A percentile compares a stretch with the other conserved stretches of the same genome.
phyloP scores from a whole-genome alignment of 2,797 vertebrate species.

The Anas flavirostris region DNA sequence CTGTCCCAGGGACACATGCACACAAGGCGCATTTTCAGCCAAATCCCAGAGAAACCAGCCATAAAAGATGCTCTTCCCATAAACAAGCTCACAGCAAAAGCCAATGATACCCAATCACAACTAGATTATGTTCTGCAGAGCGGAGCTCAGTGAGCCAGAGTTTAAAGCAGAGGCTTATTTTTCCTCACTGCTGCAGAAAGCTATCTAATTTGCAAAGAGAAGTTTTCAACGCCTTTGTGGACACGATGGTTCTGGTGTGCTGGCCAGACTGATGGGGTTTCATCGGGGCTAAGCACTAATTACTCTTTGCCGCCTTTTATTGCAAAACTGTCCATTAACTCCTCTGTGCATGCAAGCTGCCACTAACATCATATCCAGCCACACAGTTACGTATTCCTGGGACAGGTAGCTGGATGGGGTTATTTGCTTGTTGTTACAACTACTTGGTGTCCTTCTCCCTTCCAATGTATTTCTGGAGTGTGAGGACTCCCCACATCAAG shows the following conservation, averaged over 20 bases:
- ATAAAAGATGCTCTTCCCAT: background rate
- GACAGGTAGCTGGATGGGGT: rapidly evolving
- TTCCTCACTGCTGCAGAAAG: background rate
- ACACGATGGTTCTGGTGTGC: rapidly evolving
- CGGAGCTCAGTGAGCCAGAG: background rate
- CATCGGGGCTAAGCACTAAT: background rate
- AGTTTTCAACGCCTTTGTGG: background rate
- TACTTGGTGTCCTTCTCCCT: background rate
- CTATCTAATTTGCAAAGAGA: background rate
- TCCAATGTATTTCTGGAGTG: background rate
- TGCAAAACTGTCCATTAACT: background rate
- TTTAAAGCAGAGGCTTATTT: background rate
- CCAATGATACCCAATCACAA: rapidly evolving
- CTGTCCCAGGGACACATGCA: background rate
- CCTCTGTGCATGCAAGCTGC: background rate
- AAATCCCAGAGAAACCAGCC: background rate
- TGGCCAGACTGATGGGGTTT: rapidly evolving
- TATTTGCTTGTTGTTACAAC: background rate
- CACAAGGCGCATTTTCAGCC: background rate
- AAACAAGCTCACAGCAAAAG: background rate
- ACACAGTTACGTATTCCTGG: background rate
- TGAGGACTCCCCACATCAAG: background rate
- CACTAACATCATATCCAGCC: background rate
- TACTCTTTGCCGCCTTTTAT: background rate
- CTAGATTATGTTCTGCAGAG: background rate